These are phyloP conservation scores for Trileptium ribeirensis DNA, from an alignment of 2,888 invertebrate genomes.

Conservation along the genomic window DNA sequence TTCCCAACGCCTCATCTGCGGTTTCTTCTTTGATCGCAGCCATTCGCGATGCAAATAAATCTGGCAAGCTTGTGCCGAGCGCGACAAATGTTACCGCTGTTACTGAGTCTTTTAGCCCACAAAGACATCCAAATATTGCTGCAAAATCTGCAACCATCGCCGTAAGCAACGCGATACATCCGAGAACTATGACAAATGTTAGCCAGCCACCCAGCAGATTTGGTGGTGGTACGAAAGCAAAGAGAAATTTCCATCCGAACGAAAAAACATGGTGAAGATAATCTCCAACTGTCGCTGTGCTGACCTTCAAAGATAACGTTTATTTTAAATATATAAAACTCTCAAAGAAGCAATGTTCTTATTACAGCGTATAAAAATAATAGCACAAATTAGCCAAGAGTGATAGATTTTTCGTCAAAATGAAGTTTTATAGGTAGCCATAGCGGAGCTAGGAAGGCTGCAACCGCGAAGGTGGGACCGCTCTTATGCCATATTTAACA, in stretches of 20 bases:
- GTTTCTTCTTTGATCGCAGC: slow-evolving; percentile 58
- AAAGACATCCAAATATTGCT: slow-evolving; percentile 58
- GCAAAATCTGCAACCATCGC: slow-evolving; percentile 60
- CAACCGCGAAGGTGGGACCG: too few relatives aligned
- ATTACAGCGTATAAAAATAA: too few relatives aligned
- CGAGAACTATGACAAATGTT: slow-evolving; percentile 57
- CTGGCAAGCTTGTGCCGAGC: slow-evolving; percentile 59
- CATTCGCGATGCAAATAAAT: slow-evolving; percentile 59
- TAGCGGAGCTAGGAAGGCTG: too few relatives aligned
- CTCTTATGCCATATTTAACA: too few relatives aligned
- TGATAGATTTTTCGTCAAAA: too few relatives aligned
- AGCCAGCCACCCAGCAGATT: slow-evolving; percentile 58
- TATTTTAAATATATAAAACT: too few relatives aligned
- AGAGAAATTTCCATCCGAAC: slow-evolving; percentile 59
- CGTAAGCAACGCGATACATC: slow-evolving; percentile 58
- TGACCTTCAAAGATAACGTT: neutral
- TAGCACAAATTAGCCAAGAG: too few relatives aligned
- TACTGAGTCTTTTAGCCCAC: slow-evolving; percentile 57
- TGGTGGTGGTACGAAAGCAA: slow-evolving; percentile 58
- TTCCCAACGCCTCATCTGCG: slow-evolving; percentile 60
- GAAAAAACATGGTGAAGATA: slow-evolving; percentile 59
- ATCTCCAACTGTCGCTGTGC: slow-evolving; percentile 38
- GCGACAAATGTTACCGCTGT: slow-evolving; percentile 59
- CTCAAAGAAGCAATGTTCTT: too few relatives aligned
- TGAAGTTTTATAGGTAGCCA: too few relatives aligned